These are phyloP conservation scores for Ciona savignyi DNA, from an alignment of 23 tunicate species.

Conservation along the genomic window DNA sequence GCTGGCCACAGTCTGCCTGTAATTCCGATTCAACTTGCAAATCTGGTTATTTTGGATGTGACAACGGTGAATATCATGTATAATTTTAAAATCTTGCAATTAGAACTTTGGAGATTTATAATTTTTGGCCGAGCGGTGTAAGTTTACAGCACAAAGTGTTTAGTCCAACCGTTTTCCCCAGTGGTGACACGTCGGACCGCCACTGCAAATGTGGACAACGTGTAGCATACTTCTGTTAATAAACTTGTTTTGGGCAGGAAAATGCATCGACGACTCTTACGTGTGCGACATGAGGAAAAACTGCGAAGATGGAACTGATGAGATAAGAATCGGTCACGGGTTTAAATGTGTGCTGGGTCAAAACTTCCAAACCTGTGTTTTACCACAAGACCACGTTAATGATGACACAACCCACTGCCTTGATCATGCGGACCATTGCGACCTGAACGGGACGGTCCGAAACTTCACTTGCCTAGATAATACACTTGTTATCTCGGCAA, in stretches of 20 bases:
- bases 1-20: constrained; percentile 40
- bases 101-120: too few relatives aligned
- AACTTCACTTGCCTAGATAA: constrained; percentile 59
- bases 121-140: too few relatives aligned
- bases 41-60: constrained; percentile 44
- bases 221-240: too few relatives aligned
- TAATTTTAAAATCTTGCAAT: too few relatives aligned
- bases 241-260: constrained; percentile 12
- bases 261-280: constrained; percentile 35
- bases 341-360: constrained; percentile 61
- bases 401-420: constrained; percentile 22
- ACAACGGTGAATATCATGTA: constrained; percentile 27
- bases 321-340: constrained; percentile 37
- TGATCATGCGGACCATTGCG: constrained; percentile 45
- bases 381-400: constrained; percentile 36
- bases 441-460: constrained; percentile 5
- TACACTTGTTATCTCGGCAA: constrained; percentile 14
- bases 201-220: too few relatives aligned
- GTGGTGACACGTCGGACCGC: too few relatives aligned
- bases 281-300: constrained; percentile 44
- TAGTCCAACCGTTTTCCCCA: too few relatives aligned
- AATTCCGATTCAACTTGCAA: constrained; percentile 22
- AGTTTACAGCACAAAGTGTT: too few relatives aligned
- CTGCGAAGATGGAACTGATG: constrained; percentile 69
- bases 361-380: constrained; percentile 36